Evolutionary conservation across 2,888 invertebrate genomes (phyloP).

Genomic region (Clunio marinus): DNA sequence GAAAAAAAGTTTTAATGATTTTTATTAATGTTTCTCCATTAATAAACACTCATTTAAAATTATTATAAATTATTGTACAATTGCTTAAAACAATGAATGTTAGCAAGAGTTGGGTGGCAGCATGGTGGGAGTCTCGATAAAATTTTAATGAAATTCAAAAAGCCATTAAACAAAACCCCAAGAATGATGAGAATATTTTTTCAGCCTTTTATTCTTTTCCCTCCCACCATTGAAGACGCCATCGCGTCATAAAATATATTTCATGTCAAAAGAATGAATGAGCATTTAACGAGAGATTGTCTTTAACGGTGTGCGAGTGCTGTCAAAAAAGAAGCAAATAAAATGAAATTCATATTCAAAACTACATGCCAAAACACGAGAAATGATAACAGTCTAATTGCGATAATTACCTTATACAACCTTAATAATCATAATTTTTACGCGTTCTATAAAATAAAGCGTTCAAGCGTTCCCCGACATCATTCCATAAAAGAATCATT

Average conservation of each 20-base stretch:
- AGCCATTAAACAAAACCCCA: conserved; percentile 35
- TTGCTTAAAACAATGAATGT: conserved; percentile 21
- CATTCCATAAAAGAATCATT: conserved; percentile 36
- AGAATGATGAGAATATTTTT: conserved; percentile 17
- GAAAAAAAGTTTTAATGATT: conserved; percentile 18
- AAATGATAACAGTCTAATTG: conserved; percentile 36
- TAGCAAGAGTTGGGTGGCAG: neutral
- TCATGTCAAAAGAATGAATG: conserved; percentile 5
- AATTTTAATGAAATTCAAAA: conserved; percentile 35
- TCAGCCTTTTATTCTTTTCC: neutral
- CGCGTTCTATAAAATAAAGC: neutral
- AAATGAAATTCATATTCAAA: conserved; percentile 3
- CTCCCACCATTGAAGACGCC: too few relatives aligned
- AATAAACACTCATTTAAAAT: conserved; percentile 39
- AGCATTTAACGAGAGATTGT: neutral
- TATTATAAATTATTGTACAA: conserved; percentile 37
- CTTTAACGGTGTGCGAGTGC: neutral
- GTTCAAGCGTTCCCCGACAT: neutral
- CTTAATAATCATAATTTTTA: conserved; percentile 33
- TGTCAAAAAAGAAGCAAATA: neutral
- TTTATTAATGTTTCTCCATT: conserved; percentile 38
- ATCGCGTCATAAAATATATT: conserved; percentile 4
- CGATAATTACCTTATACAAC: conserved; percentile 33
- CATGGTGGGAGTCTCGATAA: neutral
- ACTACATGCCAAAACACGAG: neutral